Evolutionary conservation across 2,113 vertebrate species (phyloP), one percentile per base, ranked within the genome.

Genomic region (Hippotragus niger): DNA sequence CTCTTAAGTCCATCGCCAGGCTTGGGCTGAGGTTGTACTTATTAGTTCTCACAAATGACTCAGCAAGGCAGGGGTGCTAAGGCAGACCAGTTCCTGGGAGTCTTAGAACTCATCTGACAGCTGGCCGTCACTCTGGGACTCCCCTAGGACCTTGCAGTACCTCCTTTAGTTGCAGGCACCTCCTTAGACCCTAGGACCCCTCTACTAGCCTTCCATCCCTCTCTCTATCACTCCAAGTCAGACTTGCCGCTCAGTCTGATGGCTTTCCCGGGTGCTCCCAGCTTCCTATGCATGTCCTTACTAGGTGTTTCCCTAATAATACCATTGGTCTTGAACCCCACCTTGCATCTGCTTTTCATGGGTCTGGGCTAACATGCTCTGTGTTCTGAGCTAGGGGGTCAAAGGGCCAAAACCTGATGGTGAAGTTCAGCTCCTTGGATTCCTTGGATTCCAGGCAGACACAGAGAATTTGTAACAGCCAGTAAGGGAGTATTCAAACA

Each of bases 361-460:
- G 7, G 78, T 55, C 52, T 80, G 16, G 25, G 45, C 16, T 82
- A 33, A 88, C 14, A 84, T 21, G 7, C 12, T 7, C 0, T 33
- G 10, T 33, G 10, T 40, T 88, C 29, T 55, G 19, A 81, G 9
- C 74, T 81, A 27, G 85, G 87, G 33, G 25, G 7, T 5, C 53
- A 5, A 50, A 90, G 12, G 67, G 33, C 50, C 84, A 93, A 57
- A 58, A 40, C 58, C 55, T 80, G 4, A 33, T 33, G 23, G 45
- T 64, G 43, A 90, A 84, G 12, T 29, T 47, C 10, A 60, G 50
- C 43, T 82, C 8, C 67, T 55, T 19, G 29, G n/a, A 7, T 33
- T 84, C 21, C 82, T 5, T 19, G 17, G n/a, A 23, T 85, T 97
- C 53, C 85, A 29, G 74, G 82, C 89, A 97, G 50, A 95, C 33